Evolutionary conservation across 2,888 invertebrate genomes (phyloP).

Genomic region (Apocheima hispidaria): DNA sequence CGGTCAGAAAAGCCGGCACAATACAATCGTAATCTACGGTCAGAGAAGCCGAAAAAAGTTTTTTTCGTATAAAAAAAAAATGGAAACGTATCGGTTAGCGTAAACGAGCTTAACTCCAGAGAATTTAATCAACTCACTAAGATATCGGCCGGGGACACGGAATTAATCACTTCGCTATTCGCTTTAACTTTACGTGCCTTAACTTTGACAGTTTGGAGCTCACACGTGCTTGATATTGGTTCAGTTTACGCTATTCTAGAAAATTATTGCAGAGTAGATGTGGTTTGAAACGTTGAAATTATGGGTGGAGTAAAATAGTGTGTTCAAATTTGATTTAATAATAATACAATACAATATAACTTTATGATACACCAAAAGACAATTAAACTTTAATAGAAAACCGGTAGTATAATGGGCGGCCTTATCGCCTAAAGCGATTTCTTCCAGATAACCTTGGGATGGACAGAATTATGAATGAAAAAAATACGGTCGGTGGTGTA

Average conservation of each 20-base stretch:
- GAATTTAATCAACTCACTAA: conserved; percentile 80
- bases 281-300: not conserved
- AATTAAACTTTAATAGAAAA: too few species aligned
- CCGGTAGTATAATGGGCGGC: too few species aligned
- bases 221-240: conserved; percentile 55
- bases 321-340: not conserved
- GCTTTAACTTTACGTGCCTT: conserved; percentile 49
- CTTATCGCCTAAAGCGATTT: too few species aligned
- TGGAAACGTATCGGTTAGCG: conserved; percentile 9
- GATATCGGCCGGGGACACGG: conserved; percentile 69
- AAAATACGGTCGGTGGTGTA: too few species aligned
- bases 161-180: conserved; percentile 66
- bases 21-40: too few species aligned
- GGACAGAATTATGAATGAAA: too few species aligned
- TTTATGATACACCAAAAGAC: too few species aligned
- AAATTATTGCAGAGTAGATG: conserved; percentile 38
- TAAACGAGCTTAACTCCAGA: conserved; percentile 43
- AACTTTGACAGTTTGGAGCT: conserved; percentile 56
- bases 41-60: too few species aligned
- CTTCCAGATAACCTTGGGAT: too few species aligned
- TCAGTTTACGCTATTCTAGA: conserved; percentile 28
- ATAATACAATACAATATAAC: too few species aligned
- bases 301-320: not conserved
- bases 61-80: too few species aligned
- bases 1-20: too few species aligned